Evolutionary conservation across 2,888 invertebrate species (phyloP).

Genomic region (Cheilosia grossa): DNA sequence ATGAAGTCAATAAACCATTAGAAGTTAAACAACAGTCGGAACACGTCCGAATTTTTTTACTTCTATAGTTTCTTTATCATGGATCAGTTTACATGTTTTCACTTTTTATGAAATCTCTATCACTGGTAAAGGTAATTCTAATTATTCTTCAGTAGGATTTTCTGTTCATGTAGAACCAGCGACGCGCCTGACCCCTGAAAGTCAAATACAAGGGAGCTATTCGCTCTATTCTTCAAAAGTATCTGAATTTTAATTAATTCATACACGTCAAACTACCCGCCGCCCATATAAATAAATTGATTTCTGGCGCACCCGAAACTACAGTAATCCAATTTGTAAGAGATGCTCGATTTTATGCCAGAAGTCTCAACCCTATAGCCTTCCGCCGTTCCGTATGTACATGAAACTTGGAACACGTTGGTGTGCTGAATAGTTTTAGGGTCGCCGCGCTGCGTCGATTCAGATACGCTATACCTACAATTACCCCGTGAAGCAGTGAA

Average conservation of each 20-base stretch:
- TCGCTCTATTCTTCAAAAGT: background rate
- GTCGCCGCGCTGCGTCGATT: background rate
- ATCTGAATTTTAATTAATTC: conserved; percentile 42
- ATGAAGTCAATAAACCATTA: too few relatives aligned
- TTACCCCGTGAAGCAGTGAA: conserved; percentile 28
- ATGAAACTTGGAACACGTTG: background rate
- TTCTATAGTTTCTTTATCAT: too few relatives aligned
- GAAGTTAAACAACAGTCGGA: too few relatives aligned
- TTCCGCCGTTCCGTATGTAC: background rate
- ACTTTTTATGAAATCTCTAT: too few relatives aligned
- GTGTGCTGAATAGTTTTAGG: conserved; percentile 4
- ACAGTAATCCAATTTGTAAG: conserved; percentile 49
- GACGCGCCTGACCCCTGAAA: too few relatives aligned
- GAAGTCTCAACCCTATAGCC: background rate
- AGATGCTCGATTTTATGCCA: conserved; percentile 43
- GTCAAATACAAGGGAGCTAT: too few relatives aligned
- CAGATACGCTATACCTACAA: conserved; percentile 1
- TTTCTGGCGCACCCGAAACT: conserved; percentile 39
- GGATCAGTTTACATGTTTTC: too few relatives aligned
- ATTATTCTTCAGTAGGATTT: too few relatives aligned
- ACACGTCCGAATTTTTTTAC: too few relatives aligned
- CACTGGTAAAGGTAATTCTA: too few relatives aligned
- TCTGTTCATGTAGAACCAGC: too few relatives aligned
- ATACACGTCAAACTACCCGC: conserved; percentile 7
- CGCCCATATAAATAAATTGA: conserved; percentile 42